These are phyloP conservation scores for Microctenopoma steveboyesi DNA, from an alignment of 2,797 vertebrate species.

Conservation along the genomic window DNA sequence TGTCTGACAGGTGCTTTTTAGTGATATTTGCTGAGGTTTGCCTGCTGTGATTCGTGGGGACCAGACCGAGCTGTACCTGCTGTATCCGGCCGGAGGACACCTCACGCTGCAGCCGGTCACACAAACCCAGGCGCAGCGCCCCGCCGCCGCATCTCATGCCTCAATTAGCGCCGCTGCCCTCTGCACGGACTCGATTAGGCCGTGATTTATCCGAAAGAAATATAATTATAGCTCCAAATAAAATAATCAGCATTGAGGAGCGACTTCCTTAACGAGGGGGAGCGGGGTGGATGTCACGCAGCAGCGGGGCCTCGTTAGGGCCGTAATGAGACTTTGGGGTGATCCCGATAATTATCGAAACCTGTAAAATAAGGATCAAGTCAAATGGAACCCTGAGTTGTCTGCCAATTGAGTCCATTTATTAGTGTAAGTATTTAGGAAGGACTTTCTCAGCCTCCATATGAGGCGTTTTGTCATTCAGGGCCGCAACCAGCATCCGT, in stretches of 20 bases:
- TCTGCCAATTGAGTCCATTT: constrained; percentile 79
- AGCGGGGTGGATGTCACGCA: constrained; percentile 96
- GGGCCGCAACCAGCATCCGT: constrained; percentile 31
- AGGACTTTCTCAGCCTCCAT: constrained; percentile 50
- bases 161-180: constrained; percentile 94
- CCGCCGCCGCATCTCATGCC: constrained; percentile 89
- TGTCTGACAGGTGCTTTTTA: too few species aligned
- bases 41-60: too few species aligned
- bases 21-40: too few species aligned
- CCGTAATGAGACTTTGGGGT: constrained; percentile 94
- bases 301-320: constrained; percentile 96
- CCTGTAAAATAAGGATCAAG: constrained; percentile 85
- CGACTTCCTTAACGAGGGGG: constrained; percentile 99
- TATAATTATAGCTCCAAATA: constrained; percentile 99
- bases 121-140: constrained; percentile 77
- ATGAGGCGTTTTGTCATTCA: constrained; percentile 55
- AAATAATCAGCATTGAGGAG: constrained; percentile 99
- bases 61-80: not conserved
- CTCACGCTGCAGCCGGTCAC: constrained; percentile 61
- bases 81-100: not conserved
- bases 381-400: constrained; percentile 84
- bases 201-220: constrained; percentile 99
- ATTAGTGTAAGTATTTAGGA: constrained; percentile 71
- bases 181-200: constrained; percentile 98
- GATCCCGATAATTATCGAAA: constrained; percentile 84